Evolutionary conservation across 2,888 invertebrate genomes (phyloP), one percentile per base, ranked within the genome.

Genomic region (Himalopsyche tibetana): DNA sequence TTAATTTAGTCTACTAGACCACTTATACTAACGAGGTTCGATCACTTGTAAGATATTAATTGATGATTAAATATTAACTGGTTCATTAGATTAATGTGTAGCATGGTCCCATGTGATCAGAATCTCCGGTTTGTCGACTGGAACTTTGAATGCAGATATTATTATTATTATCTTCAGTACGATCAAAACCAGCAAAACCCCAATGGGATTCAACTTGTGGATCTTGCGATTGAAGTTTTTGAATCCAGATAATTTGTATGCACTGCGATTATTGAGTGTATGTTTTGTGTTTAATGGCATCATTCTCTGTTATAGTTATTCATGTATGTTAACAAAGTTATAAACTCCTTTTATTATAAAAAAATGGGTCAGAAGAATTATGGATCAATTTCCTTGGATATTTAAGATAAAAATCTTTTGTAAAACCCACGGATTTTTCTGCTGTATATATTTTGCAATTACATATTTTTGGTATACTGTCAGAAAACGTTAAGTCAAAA

Each of bases 41-140:
- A 69, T 82, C 84, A 74, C 15, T 55, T 55, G 80, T 11, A 40
- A 55, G 83, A 80, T 83, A 83, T 83, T 87, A 87, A 87, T 85
- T 87, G 85, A 83, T 42, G 82, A 83, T 85, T 87, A 80, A 87
- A 80, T 80, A 87, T 85, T 81, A 83, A 81, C 81, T 69, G 85
- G 74, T 85, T 85, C 80, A 85, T 85, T 85, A 85, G 79, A 80
- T 69, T 85, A 85, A 85, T 85, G 82, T 45, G 9, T 5, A 63
- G 63, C 28, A 28, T 19, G 19, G 55, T 56, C 45, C 82, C 63
- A n/a, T 19, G 28, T 63, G 56, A 55, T n/a, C 56, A n/a, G 28
- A 63, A 5, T 63, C 19, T 63, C 63, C 15, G 11, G 63, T 63
- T 19, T 63, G 63, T 11, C 63, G 11, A 63, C 19, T 63, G 28